These are phyloP conservation scores for Tetramorium parvispinum DNA, from an alignment of 1,140 invertebrate species.

Conservation along the genomic window DNA sequence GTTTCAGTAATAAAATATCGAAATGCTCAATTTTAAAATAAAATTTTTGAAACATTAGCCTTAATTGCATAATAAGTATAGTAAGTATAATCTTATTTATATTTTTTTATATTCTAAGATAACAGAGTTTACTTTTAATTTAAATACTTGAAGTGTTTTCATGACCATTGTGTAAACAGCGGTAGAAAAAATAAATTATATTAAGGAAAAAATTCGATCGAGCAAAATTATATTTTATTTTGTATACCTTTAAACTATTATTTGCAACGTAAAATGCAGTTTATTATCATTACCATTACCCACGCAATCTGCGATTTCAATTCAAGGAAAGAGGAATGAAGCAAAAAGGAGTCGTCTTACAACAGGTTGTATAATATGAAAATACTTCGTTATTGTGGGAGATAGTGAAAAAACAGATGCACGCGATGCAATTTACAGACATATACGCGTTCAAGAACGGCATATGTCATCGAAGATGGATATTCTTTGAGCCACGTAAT, in stretches of 20 bases:
- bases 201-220: background rate
- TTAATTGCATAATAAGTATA: background rate
- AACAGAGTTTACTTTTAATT: background rate
- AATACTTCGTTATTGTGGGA: slow-evolving; percentile 13
- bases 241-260: slow-evolving; percentile 7
- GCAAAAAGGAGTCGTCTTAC: background rate
- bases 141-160: background rate
- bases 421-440: slow-evolving; percentile 16
- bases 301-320: background rate
- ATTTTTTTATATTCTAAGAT: background rate
- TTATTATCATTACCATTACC: background rate
- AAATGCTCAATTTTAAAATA: slow-evolving; percentile 2
- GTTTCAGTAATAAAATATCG: background rate
- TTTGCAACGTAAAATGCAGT: background rate
- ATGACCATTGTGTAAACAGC: background rate
- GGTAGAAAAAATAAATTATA: background rate
- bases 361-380: slow-evolving; percentile 15
- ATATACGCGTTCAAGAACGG: background rate
- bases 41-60: background rate
- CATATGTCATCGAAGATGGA: background rate
- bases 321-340: slow-evolving; percentile 3
- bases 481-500: background rate
- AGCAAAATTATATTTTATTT: background rate
- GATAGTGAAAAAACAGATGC: slow-evolving; percentile 28
- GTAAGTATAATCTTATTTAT: slow-evolving; percentile 1